A percentile compares a stretch with the other conserved stretches of the same genome.
These are phyloP conservation scores for Hexactinellida sp. DNA, from an alignment of 37 sponge, comb jelly and placozoan genomes.

Conservation along the genomic window DNA sequence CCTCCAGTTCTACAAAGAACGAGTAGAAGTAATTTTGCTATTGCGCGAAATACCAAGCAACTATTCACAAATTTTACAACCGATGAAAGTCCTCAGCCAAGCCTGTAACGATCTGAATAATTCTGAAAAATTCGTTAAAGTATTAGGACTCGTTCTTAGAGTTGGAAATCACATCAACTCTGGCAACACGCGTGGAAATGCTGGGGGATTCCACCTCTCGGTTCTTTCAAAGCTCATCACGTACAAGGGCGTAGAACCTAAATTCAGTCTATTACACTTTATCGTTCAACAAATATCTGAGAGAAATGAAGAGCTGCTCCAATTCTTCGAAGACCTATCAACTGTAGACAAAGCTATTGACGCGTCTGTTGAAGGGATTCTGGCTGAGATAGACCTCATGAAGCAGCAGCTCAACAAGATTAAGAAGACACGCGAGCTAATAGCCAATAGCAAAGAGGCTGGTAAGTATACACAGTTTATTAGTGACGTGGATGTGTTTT, in stretches of 20 bases:
- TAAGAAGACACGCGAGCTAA: neutral
- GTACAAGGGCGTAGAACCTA: neutral
- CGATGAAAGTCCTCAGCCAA: neutral
- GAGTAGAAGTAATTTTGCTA: neutral
- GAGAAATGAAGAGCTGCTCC: neutral
- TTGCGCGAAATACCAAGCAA: neutral
- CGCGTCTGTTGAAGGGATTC: neutral
- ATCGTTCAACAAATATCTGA: neutral
- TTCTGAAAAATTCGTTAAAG: neutral
- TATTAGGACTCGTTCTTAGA: neutral
- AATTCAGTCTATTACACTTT: conserved; percentile 11
- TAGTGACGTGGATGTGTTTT: neutral
- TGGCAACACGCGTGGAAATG: neutral
- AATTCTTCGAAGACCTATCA: neutral
- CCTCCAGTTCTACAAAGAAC: neutral
- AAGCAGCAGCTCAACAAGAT: neutral
- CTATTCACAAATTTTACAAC: neutral
- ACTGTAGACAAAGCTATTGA: neutral
- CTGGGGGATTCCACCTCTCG: neutral
- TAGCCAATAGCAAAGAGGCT: neutral
- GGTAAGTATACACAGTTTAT: neutral
- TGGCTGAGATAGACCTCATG: neutral
- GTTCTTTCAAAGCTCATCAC: neutral
- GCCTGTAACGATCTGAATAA: neutral
- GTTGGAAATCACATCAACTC: conserved; percentile 16